Evolutionary conservation across 92 coral and sea anemone genomes (phyloP).

Genomic region (Parazoanthus swiftii): DNA sequence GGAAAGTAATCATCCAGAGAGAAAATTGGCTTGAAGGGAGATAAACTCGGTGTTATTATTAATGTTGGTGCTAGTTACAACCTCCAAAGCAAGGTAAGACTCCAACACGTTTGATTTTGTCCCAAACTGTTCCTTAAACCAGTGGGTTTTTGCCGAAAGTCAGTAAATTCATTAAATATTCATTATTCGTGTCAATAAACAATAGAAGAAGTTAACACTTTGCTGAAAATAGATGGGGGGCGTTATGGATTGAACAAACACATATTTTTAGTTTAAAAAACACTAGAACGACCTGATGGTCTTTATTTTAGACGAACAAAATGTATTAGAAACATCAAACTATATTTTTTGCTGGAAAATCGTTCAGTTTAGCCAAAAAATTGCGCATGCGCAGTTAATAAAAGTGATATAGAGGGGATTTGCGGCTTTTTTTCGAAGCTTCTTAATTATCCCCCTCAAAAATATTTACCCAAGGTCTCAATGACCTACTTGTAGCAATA

Average conservation of each 20-base stretch:
- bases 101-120: slow-evolving; percentile 25
- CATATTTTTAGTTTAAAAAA: slow-evolving; percentile 12
- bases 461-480: slow-evolving; percentile 22
- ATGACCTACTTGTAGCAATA: slow-evolving; percentile 6
- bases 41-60: not conserved
- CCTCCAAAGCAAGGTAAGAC: not conserved
- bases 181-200: slow-evolving; percentile 56
- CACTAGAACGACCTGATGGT: not conserved
- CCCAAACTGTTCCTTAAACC: slow-evolving; percentile 45
- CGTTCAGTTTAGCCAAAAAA: slow-evolving; percentile 54
- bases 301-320: not conserved
- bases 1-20: not conserved
- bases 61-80: not conserved
- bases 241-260: not conserved
- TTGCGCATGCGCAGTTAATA: slow-evolving; percentile 86
- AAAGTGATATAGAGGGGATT: slow-evolving; percentile 4
- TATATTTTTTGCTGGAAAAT: slow-evolving; percentile 39
- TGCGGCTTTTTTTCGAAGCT: slow-evolving; percentile 12
- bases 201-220: slow-evolving; percentile 32
- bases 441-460: not conserved
- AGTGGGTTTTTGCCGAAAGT: slow-evolving; percentile 53
- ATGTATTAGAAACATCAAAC: not conserved
- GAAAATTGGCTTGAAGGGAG: not conserved
- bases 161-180: slow-evolving; percentile 69
- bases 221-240: slow-evolving; percentile 9